A percentile compares a stretch with the other conserved stretches of the same genome.
Evolutionary conservation across 2,888 invertebrate genomes (phyloP).

Genomic region (Noctua fimbriata): DNA sequence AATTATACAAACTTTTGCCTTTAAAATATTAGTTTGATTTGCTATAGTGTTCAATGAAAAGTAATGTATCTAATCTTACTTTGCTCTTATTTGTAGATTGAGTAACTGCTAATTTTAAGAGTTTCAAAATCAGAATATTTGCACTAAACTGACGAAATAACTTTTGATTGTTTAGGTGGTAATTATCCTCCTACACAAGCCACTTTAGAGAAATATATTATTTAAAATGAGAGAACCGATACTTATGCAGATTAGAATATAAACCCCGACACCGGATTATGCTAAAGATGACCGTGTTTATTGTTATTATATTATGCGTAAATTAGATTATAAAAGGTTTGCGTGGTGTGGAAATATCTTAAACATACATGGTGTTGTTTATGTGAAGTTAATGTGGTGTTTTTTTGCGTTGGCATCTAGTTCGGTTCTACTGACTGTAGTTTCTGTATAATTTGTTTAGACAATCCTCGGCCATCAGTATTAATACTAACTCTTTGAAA

Average conservation of each 20-base stretch:
- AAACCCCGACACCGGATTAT: conserved; percentile 24
- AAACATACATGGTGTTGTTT: conserved; percentile 14
- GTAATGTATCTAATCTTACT: neutral
- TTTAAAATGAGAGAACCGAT: conserved; percentile 16
- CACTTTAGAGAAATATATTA: conserved; percentile 17
- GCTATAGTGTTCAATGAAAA: neutral
- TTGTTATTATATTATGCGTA: conserved; percentile 34
- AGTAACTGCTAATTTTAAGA: neutral
- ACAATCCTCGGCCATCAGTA: neutral
- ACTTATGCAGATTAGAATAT: conserved; percentile 24
- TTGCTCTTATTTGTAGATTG: neutral
- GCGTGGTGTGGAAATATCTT: conserved; percentile 31
- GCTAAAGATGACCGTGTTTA: conserved; percentile 33
- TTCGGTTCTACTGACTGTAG: neutral
- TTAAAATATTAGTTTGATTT: neutral
- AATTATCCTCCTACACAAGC: conserved; percentile 29
- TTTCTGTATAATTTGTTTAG: neutral
- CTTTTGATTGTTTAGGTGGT: neutral
- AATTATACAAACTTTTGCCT: too few species aligned
- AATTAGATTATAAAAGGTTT: conserved; percentile 15
- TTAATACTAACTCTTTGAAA: neutral
- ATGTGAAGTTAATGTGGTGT: neutral
- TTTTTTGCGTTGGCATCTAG: neutral
- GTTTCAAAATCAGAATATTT: conserved; percentile 18
- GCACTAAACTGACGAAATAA: conserved; percentile 13